Evolutionary conservation across 2,888 invertebrate species (phyloP).

Genomic region (Pogonocherus hispidulus): DNA sequence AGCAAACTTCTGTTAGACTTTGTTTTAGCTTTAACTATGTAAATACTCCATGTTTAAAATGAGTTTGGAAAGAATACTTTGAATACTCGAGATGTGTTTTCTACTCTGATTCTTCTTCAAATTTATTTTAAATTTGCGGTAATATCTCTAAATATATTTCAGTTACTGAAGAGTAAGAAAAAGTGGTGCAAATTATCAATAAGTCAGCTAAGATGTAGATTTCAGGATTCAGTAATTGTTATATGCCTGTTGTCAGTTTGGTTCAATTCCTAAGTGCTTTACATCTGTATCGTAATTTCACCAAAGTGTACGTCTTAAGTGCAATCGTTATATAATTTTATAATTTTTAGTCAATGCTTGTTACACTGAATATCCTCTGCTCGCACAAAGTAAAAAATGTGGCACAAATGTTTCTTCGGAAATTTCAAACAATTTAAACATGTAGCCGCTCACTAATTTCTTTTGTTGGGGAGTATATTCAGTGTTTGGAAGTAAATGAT

Average conservation of each 20-base stretch:
- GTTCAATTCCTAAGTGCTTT: conserved; percentile 21
- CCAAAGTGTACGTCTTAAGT: neutral
- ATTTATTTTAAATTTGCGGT: too few species aligned
- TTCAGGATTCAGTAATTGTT: neutral
- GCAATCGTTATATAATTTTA: neutral
- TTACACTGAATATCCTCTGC: neutral
- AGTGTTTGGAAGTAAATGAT: neutral
- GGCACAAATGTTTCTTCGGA: too few species aligned
- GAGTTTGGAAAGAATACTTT: neutral
- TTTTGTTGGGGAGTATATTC: neutral
- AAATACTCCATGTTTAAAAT: neutral
- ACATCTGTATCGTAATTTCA: neutral
- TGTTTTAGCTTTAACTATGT: neutral
- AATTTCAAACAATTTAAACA: too few species aligned
- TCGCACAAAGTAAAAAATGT: too few species aligned
- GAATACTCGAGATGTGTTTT: too few species aligned
- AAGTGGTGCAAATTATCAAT: too few species aligned
- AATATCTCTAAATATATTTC: too few species aligned
- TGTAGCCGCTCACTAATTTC: too few species aligned
- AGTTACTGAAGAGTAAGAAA: too few species aligned
- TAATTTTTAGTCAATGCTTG: neutral
- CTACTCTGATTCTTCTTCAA: too few species aligned
- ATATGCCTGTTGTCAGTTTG: neutral
- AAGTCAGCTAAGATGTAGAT: too few species aligned
- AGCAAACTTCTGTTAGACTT: neutral